These are phyloP conservation scores for Sarcophaga caerulescens DNA, from an alignment of 2,888 invertebrate genomes.

Conservation along the genomic window DNA sequence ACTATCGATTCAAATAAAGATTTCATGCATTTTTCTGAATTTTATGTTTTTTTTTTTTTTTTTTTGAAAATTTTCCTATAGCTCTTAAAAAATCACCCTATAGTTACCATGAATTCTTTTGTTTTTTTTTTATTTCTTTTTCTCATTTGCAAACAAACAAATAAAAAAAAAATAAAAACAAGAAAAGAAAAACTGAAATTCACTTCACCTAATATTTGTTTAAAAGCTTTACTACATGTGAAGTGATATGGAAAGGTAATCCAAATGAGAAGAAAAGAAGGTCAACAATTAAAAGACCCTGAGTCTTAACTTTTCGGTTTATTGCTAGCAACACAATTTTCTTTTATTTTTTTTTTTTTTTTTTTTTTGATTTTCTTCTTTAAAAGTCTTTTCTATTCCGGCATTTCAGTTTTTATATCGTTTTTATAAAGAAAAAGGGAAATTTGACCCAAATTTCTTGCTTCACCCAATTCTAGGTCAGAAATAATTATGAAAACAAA, in stretches of 20 bases:
- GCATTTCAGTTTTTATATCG: neutral
- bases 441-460: constrained; percentile 35
- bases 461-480: constrained; percentile 29
- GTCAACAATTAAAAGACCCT: too few species aligned
- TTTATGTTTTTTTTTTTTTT: too few species aligned
- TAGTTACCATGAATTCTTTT: too few species aligned
- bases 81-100: too few species aligned
- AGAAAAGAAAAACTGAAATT: neutral
- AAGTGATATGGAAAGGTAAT: constrained; percentile 5
- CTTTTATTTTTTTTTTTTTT: too few species aligned
- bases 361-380: too few species aligned
- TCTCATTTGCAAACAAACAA: too few species aligned
- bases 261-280: constrained; percentile 2
- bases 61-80: too few species aligned
- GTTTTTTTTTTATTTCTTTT: too few species aligned
- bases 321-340: neutral
- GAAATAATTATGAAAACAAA: neutral
- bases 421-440: constrained; percentile 21
- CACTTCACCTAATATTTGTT: neutral
- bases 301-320: neutral
- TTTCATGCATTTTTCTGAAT: too few species aligned
- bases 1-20: too few species aligned
- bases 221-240: neutral
- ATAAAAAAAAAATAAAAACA: neutral
- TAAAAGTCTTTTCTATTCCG: too few species aligned